A percentile compares a stretch with the other conserved stretches of the same genome.
phyloP scores from a whole-genome alignment of 2,888 invertebrate species.

The Cryptophagus acutangulus region DNA sequence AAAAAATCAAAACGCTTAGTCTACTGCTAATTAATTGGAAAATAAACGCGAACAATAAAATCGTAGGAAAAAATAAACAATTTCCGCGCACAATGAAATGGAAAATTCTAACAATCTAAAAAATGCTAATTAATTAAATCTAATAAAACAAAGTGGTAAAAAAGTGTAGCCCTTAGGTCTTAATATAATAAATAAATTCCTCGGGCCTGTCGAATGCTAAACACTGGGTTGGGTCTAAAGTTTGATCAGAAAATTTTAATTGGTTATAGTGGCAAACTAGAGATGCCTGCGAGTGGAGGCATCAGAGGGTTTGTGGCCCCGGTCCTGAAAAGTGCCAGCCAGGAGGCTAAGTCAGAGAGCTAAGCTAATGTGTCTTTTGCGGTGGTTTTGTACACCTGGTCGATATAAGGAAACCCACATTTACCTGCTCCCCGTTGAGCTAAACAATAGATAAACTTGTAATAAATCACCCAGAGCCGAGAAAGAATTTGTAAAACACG shows the following conservation, averaged over 20 bases:
- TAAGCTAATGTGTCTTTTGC: constrained; percentile 22
- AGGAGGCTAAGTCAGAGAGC: background rate
- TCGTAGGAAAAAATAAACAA: no score
- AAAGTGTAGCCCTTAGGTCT: no score
- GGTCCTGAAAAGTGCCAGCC: constrained; percentile 9
- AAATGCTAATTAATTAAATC: no score
- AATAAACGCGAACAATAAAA: no score
- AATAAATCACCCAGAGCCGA: constrained; percentile 48
- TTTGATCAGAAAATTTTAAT: constrained; percentile 37
- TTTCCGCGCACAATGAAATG: no score
- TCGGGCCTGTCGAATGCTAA: constrained; percentile 28
- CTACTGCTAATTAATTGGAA: no score
- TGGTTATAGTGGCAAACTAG: no score
- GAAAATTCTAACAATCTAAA: no score
- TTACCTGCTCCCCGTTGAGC: constrained; percentile 40
- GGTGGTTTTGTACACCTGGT: constrained; percentile 29
- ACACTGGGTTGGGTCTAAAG: constrained; percentile 31
- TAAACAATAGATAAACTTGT: constrained; percentile 45
- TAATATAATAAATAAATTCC: no score
- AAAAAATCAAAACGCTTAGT: no score
- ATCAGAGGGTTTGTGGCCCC: constrained; percentile 27
- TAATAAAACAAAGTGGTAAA: no score
- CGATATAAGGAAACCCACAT: constrained; percentile 32
- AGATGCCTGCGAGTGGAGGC: no score
- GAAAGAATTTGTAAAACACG: constrained; percentile 47